Conservation (phyloP, 2,113 vertebrate genomes). For the Dasyurus viverrinus region DNA sequence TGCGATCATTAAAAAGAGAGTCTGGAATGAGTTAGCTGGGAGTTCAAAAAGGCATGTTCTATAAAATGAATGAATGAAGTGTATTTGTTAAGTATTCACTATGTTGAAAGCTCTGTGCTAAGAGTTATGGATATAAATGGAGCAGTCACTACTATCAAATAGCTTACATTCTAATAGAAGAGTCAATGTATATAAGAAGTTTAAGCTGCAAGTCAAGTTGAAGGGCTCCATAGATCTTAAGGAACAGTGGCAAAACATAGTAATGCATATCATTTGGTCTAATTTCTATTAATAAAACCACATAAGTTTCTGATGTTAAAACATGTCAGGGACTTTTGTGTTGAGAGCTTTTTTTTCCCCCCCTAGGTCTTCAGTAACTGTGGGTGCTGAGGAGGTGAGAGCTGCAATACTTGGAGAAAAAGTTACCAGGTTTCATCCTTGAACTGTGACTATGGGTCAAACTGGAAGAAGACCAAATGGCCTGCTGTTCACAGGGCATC, state of each 20-base stretch:
- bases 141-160: not conserved
- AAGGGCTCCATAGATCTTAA: not conserved
- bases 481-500: not conserved
- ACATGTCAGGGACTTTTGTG: not conserved
- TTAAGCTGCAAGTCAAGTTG: not conserved
- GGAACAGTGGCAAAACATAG: not conserved
- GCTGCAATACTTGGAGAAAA: not conserved
- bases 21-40: not conserved
- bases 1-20: not conserved
- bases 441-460: not conserved
- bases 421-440: not conserved
- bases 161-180: not conserved
- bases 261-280: not conserved
- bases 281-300: not conserved
- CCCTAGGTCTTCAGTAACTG: not conserved
- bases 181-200: not conserved
- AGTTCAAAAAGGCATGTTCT: not conserved
- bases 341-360: not conserved
- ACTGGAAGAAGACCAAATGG: not conserved
- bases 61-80: not conserved
- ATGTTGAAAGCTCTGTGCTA: too few relatives aligned
- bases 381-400: not conserved
- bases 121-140: not conserved
- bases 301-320: not conserved
- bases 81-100: not conserved